Evolutionary conservation across 2,797 vertebrate genomes (phyloP).

Genomic region (Danio albolineatus): DNA sequence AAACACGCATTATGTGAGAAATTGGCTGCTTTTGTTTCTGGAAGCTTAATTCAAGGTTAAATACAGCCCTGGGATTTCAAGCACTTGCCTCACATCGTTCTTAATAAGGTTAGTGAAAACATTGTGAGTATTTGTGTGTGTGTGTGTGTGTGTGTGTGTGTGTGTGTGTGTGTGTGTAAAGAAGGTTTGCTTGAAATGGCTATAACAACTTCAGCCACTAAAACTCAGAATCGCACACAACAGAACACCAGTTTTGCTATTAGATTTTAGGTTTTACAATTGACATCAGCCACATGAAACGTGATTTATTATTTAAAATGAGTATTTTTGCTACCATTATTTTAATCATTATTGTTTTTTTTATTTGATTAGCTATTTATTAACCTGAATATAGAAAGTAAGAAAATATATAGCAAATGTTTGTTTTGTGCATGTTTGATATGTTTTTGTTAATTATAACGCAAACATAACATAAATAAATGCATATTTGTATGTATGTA

Average conservation of each 20-base stretch:
- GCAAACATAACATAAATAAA: no score
- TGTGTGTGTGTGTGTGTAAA: no score
- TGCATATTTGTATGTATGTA: no score
- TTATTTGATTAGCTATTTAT: background rate
- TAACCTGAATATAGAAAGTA: background rate
- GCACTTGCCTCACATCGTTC: background rate
- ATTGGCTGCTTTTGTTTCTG: constrained; percentile 36
- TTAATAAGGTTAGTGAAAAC: constrained; percentile 26
- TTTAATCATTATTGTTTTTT: background rate
- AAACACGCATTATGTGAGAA: constrained; percentile 32
- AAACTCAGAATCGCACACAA: background rate
- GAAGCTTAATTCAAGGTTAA: constrained; percentile 42
- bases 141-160: background rate
- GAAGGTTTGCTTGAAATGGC: background rate
- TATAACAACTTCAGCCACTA: background rate
- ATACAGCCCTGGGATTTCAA: constrained; percentile 23
- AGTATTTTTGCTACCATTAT: background rate
- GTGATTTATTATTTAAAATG: background rate
- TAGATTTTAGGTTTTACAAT: background rate
- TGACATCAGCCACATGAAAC: background rate
- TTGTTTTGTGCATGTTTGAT: no score
- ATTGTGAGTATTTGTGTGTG: background rate
- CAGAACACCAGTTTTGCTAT: background rate
- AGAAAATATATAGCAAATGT: no score
- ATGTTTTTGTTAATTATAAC: no score